Percentiles rank a stretch among this genome's conserved stretches.
phyloP scores from a whole-genome alignment of 2,888 invertebrate genomes.

The Lysandra bellargus region DNA sequence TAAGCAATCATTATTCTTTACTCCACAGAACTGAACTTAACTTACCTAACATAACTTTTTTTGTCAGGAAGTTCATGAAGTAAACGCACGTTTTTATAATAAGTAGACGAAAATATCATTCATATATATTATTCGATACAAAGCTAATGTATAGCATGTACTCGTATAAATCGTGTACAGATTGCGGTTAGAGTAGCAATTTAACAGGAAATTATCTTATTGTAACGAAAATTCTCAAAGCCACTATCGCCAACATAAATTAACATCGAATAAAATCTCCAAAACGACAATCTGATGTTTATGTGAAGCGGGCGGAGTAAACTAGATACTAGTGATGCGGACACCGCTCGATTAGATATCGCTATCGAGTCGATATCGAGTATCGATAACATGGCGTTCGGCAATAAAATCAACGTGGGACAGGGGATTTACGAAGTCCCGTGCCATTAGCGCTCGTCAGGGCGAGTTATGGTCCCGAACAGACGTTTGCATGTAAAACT shows the following conservation, averaged over 20 bases:
- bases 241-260: neutral
- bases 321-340: constrained; percentile 37
- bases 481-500: neutral
- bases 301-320: constrained; percentile 15
- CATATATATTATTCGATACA: too few species aligned
- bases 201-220: neutral
- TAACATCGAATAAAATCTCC: constrained; percentile 21
- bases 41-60: too few species aligned
- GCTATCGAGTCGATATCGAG: constrained; percentile 42
- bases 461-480: neutral
- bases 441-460: constrained; percentile 36
- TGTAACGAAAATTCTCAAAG: neutral
- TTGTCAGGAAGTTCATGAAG: too few species aligned
- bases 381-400: constrained; percentile 41
- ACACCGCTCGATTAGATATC: constrained; percentile 44
- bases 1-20: too few species aligned
- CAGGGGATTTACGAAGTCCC: constrained; percentile 43
- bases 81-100: too few species aligned
- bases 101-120: too few species aligned
- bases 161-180: too few species aligned
- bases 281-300: constrained; percentile 27
- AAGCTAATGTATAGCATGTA: too few species aligned
- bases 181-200: neutral
- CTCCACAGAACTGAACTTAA: too few species aligned
- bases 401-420: constrained; percentile 47